A percentile compares a stretch with the other conserved stretches of the same genome.
phyloP scores from a whole-genome alignment of 2,797 vertebrate genomes.

The Notolepis coatsorum region DNA sequence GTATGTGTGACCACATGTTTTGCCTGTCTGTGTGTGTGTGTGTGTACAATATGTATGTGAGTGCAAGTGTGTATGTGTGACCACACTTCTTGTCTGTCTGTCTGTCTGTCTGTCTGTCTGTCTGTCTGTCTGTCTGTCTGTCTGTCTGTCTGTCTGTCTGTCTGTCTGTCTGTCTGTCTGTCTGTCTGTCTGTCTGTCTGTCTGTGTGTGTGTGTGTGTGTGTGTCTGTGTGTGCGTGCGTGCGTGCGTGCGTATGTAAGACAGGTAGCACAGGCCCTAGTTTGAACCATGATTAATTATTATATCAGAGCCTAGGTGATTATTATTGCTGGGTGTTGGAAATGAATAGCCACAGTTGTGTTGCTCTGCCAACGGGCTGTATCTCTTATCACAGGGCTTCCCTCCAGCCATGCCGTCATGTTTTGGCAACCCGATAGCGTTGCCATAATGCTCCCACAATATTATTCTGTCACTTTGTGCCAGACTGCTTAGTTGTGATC shows the following conservation, averaged over 20 bases:
- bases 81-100: not conserved
- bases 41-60: constrained; percentile 17
- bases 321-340: constrained; percentile 65
- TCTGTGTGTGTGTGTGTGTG: constrained; percentile 12
- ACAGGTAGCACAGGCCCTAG: constrained; percentile 52
- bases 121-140: not conserved
- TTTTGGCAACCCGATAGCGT: constrained; percentile 69
- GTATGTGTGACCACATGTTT: not conserved
- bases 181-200: constrained; percentile 11
- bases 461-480: constrained; percentile 68
- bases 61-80: constrained; percentile 19
- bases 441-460: constrained; percentile 65
- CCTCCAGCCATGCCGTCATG: constrained; percentile 65
- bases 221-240: not conserved
- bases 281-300: constrained; percentile 61
- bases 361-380: constrained; percentile 41
- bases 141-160: not conserved
- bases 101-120: not conserved
- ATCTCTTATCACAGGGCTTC: constrained; percentile 61
- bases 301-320: constrained; percentile 59
- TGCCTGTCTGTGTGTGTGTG: not conserved
- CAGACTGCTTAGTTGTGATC: constrained; percentile 59
- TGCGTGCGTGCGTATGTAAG: constrained; percentile 32
- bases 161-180: not conserved
- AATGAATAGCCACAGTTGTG: constrained; percentile 51